Base-by-base conservation (phyloP, 2,797 vertebrate genomes). In the Tympanoctomys barrerae region DNA sequence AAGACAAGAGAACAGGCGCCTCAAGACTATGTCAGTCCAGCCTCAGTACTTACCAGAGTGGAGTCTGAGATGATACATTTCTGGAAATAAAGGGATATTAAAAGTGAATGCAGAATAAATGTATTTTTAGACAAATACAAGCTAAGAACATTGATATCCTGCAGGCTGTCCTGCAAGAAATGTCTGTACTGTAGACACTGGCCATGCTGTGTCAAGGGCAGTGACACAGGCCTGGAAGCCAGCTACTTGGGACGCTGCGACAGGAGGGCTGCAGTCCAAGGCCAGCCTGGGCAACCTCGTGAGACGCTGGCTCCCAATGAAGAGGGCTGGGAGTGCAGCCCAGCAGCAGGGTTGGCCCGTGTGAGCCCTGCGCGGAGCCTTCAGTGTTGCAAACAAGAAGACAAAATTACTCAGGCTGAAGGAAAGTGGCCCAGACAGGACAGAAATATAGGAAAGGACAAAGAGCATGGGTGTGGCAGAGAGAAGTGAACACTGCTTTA, bases 71-170 rank as follows among this genome's bases (percentile, higher is more conserved):
- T 9, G 3, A 36, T 21, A 8, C 36, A 39, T 22, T 71, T 39
- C n/a, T 71, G 68, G 68, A 71, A 71, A 71, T 71, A 39, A 39
- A 75, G 71, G 5, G 26, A 6, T 0, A 0, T 7, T 1, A 57
- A 12, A 31, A 73, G 0, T 4, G 9, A 62, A 80, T 79, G 28
- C 36, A 68, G n/a, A 42, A 46, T 75, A 46, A 75, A 75, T 4
- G 39, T 75, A 42, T 75, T 75, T 73, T 75, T 42, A 75, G 71
- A 36, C 33, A 21, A 11, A 52, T 0, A 42, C 19, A 36, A 42
- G n/a, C n/a, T 31, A 5, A 46, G 12, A 9, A 57, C 7, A 13
- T 1, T 39, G 0, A 19, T 7, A 5, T 22, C 33, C 52, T 26
- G 57, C 54, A 36, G 68, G 52, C 21, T 28, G 7, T 18, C 46